These are phyloP conservation scores for Eubasilissa splendida DNA, from an alignment of 2,888 invertebrate species.

Conservation along the genomic window DNA sequence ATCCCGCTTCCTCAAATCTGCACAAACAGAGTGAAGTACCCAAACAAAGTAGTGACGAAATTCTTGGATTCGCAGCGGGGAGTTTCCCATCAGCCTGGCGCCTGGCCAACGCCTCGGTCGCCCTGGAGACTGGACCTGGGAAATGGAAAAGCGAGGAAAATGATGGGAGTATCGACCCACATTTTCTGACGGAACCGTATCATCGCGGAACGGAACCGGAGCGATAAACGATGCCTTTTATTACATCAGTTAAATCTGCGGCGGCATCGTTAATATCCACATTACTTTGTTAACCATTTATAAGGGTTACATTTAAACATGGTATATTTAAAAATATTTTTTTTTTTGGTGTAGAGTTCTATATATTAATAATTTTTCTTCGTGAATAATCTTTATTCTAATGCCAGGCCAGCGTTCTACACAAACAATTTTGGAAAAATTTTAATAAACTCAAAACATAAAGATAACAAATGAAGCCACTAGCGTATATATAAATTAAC, in stretches of 20 bases:
- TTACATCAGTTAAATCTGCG: background rate
- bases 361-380: no score
- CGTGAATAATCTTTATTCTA: no score
- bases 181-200: background rate
- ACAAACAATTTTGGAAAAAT: no score
- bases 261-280: background rate
- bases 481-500: no score
- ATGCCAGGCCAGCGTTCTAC: no score
- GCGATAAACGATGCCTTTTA: background rate
- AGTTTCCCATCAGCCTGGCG: background rate
- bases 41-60: constrained; percentile 8
- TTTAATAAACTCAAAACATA: no score
- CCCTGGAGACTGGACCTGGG: constrained; percentile 5
- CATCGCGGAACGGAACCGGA: background rate
- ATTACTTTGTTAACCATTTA: no score
- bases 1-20: no score
- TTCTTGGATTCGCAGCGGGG: constrained; percentile 5
- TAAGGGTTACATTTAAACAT: no score
- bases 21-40: background rate
- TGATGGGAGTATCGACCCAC: constrained; percentile 26
- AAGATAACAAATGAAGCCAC: no score
- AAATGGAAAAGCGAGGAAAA: constrained; percentile 16
- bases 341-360: no score
- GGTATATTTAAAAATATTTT: no score
- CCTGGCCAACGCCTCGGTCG: background rate